Evolutionary conservation across 2,797 vertebrate species (phyloP).

Genomic region (Clarias pachynema): DNA sequence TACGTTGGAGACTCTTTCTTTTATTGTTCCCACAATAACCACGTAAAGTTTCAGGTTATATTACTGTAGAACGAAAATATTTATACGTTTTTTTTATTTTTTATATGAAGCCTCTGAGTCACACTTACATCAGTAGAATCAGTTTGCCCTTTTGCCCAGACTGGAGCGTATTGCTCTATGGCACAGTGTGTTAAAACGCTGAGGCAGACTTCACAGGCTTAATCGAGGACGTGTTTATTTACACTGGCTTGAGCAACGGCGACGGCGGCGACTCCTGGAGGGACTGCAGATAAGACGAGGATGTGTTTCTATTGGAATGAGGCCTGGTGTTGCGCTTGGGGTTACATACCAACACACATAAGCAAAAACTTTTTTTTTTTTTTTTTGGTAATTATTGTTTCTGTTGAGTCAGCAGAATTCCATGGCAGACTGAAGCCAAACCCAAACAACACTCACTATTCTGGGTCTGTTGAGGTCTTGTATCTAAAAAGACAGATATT

Average conservation of each 20-base stretch:
- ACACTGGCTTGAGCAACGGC: slow-evolving; percentile 55
- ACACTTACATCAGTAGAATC: not conserved
- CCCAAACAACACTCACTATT: not conserved
- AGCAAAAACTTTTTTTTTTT: not conserved
- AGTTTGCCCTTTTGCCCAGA: slow-evolving; percentile 23
- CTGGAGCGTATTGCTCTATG: not conserved
- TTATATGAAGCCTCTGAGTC: not conserved
- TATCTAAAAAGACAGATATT: slow-evolving; percentile 4
- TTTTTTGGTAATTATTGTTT: not conserved
- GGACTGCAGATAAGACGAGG: slow-evolving; percentile 57
- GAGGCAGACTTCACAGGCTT: slow-evolving; percentile 45
- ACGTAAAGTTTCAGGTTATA: not conserved
- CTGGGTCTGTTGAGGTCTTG: not conserved
- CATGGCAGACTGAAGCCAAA: not conserved
- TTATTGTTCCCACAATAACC: not conserved
- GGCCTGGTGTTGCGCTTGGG: slow-evolving; percentile 62
- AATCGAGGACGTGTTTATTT: slow-evolving; percentile 61
- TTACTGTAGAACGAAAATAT: not conserved
- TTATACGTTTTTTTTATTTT: not conserved
- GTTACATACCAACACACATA: not conserved
- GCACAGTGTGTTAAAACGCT: slow-evolving; percentile 17
- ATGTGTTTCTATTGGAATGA: slow-evolving; percentile 65
- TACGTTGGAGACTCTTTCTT: not conserved
- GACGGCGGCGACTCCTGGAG: slow-evolving; percentile 43
- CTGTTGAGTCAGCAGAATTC: not conserved